Evolutionary conservation across 2,888 invertebrate species (phyloP), one percentile per base, ranked within the genome.

Genomic region (Cosmorhoe ocellata): DNA sequence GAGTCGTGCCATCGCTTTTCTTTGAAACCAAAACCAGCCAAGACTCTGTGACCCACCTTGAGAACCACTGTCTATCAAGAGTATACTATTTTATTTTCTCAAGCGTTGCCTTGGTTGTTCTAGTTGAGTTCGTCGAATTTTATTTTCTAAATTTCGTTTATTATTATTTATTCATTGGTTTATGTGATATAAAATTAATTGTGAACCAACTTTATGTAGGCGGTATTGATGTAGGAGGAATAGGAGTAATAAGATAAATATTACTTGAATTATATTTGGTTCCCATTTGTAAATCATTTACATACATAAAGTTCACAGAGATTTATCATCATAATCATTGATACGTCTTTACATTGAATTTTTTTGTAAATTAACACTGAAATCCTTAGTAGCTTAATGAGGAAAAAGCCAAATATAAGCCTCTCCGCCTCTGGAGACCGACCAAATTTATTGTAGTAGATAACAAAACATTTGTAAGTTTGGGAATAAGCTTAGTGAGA

Each of bases 391-490:
- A 59, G 61, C 54, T 54, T 52, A 54, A 69, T 52, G 64, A 39
- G 53, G 45, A 49, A 64, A 50, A 64, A 68, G 3, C 18, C 18
- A 18, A 18, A 64, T 65, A 64, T 56, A 56, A 55, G 54, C 45
- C 71, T 70, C 74, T 73, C 63, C 66, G 12, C 22, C 48, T 46
- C 36, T 47, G 42, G 37, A 52, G 45, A n/a, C n/a, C n/a, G n/a
- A n/a, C n/a, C n/a, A n/a, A n/a, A n/a, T n/a, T n/a, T n/a, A n/a
- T n/a, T n/a, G n/a, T n/a, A n/a, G n/a, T n/a, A n/a, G n/a, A n/a
- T n/a, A n/a, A n/a, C n/a, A n/a, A n/a, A n/a, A n/a, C n/a, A n/a
- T n/a, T n/a, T n/a, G n/a, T n/a, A n/a, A n/a, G n/a, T n/a, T n/a
- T n/a, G n/a, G n/a, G n/a, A 24, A 24, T 24, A 24, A 24, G 10